These are phyloP conservation scores for Petrocephalus zakoni DNA, from an alignment of 2,113 vertebrate species.

Conservation along the genomic window DNA sequence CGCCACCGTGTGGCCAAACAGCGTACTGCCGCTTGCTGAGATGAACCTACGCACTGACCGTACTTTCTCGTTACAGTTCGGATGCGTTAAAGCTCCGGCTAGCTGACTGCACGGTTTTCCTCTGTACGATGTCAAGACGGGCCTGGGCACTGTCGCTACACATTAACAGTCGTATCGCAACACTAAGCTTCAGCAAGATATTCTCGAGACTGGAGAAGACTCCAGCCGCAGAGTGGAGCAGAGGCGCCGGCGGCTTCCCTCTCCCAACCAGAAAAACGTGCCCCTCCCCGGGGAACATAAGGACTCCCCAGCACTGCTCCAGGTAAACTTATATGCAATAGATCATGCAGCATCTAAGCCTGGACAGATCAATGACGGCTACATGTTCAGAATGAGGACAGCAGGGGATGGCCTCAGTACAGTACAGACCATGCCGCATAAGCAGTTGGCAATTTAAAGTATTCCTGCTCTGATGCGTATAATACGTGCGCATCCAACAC, in stretches of 20 bases:
- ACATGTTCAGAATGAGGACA: not conserved
- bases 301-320: constrained; percentile 30
- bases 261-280: constrained; percentile 27
- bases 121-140: constrained; percentile 46
- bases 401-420: not conserved
- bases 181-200: constrained; percentile 24
- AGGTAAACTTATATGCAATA: constrained; percentile 46
- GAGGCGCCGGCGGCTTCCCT: constrained; percentile 19
- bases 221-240: not conserved
- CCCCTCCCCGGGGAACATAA: constrained; percentile 14
- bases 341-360: not conserved
- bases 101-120: not conserved
- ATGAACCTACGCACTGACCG: not conserved
- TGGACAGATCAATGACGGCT: not conserved
- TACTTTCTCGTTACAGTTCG: not conserved
- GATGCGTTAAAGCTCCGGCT: not conserved
- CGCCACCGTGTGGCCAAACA: constrained; percentile 30
- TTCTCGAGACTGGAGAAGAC: not conserved
- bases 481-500: not conserved
- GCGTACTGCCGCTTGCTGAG: constrained; percentile 18
- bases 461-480: not conserved
- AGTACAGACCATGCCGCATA: not conserved
- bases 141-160: constrained; percentile 38
- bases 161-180: constrained; percentile 27
- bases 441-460: not conserved